These are phyloP conservation scores for Therioaphis trifolii DNA, from an alignment of 2,888 invertebrate genomes.

Conservation along the genomic window DNA sequence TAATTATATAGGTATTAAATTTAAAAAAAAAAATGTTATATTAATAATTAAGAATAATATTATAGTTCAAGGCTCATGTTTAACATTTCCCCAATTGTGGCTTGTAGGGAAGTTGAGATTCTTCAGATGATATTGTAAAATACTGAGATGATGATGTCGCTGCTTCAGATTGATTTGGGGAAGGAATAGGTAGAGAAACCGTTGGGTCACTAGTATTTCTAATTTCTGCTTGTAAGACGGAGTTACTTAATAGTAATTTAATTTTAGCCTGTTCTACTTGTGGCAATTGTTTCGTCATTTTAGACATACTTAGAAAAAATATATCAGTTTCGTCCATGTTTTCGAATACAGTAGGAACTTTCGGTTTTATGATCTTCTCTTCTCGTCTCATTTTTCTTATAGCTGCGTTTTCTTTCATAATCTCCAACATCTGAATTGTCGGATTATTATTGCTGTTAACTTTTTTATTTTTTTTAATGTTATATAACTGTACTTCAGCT, in stretches of 20 bases:
- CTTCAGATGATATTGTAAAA: no score
- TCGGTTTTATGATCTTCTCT: conserved; percentile 15
- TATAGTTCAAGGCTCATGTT: no score
- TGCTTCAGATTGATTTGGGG: no score
- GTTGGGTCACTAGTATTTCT: conserved; percentile 13
- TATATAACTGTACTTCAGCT: conserved; percentile 8
- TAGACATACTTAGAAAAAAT: conserved; percentile 64
- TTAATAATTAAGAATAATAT: no score
- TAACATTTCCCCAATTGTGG: no score
- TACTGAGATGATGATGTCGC: no score
- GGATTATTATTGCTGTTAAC: conserved; percentile 26
- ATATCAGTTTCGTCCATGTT: conserved; percentile 62
- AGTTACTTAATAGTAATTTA: conserved; percentile 56
- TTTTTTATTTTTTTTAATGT: conserved; percentile 14
- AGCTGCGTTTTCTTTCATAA: conserved; percentile 27
- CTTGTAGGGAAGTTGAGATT: no score
- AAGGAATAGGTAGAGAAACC: conserved; percentile 14
- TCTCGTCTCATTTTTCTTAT: conserved; percentile 10
- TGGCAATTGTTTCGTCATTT: conserved; percentile 63
- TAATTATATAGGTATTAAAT: no score
- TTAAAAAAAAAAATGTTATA: no score
- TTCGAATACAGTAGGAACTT: conserved; percentile 28
- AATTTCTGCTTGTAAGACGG: conserved; percentile 59
- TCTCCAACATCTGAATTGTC: conserved; percentile 13
- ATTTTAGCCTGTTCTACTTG: conserved; percentile 63